Evolutionary conservation across 2,888 invertebrate species (phyloP).

Genomic region (Mellilla xanthometata): DNA sequence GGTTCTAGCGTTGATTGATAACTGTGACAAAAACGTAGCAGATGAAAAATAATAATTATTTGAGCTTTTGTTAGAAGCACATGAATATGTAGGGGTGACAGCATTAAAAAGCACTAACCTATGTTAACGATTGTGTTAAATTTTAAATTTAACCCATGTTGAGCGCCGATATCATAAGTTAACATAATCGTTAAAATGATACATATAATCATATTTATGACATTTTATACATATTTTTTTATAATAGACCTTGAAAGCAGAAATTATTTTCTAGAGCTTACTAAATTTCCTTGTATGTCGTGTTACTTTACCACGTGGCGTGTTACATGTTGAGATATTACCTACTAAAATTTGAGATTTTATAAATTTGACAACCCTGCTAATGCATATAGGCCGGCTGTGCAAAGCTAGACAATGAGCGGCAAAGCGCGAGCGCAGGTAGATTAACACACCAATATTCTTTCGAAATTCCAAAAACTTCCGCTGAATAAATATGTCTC

Average conservation of each 20-base stretch:
- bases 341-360: no score
- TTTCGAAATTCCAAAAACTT: slow-evolving; percentile 21
- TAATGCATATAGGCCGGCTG: slow-evolving; percentile 64
- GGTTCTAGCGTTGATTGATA: slow-evolving; percentile 81
- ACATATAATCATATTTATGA: no score
- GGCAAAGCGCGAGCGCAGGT: slow-evolving; percentile 71
- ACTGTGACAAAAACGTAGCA: slow-evolving; percentile 83
- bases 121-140: slow-evolving; percentile 13
- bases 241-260: no score
- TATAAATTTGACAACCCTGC: slow-evolving; percentile 59
- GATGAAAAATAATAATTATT: slow-evolving; percentile 83
- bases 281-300: no score
- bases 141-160: no score
- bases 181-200: no score
- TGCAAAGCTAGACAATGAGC: slow-evolving; percentile 75
- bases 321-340: no score
- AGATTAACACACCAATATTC: slow-evolving; percentile 54
- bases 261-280: no score
- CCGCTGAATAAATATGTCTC: slow-evolving; percentile 21
- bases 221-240: no score
- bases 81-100: slow-evolving; percentile 71
- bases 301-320: no score
- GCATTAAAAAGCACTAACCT: slow-evolving; percentile 28
- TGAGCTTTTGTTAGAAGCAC: slow-evolving; percentile 76
- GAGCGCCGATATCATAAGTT: no score